These are phyloP conservation scores for Leucoma salicis DNA, from an alignment of 2,888 invertebrate species.

Conservation along the genomic window DNA sequence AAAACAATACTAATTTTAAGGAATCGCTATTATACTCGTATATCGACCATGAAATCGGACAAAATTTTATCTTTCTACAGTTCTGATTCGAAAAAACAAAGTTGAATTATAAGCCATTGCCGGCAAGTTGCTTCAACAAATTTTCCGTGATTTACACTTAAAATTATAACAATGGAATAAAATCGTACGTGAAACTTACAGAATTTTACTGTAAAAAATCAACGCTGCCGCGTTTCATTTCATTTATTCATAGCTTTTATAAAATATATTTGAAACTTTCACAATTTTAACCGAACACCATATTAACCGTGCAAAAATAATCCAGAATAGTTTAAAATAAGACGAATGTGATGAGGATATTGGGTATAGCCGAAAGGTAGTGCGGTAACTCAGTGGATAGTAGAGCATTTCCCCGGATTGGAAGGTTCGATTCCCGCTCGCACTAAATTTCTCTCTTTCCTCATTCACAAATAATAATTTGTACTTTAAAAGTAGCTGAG, in stretches of 20 bases:
- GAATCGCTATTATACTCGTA: no score
- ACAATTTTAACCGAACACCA: conserved; percentile 2
- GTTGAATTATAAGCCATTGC: conserved; percentile 1
- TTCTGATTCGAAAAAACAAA: not conserved
- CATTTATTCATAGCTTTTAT: conserved; percentile 10
- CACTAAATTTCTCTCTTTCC: no score
- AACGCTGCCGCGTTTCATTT: conserved; percentile 9
- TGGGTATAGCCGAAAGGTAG: no score
- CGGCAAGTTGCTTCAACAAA: not conserved
- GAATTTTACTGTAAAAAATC: no score
- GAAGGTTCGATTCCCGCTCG: no score
- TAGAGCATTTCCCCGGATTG: no score
- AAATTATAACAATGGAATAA: not conserved
- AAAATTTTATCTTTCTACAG: not conserved
- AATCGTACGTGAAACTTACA: not conserved
- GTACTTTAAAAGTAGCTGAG: no score
- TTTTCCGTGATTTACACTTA: not conserved
- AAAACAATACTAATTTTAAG: no score
- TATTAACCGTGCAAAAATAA: conserved; percentile 10
- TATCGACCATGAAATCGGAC: not conserved
- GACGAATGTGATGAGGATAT: no score
- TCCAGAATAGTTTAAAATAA: no score
- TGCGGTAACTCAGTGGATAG: no score
- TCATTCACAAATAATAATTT: no score
- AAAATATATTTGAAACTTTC: conserved; percentile 10